A percentile compares a stretch with the other conserved stretches of the same genome.
Evolutionary conservation across 2,797 vertebrate genomes (phyloP).

Genomic region (Trachops cirrhosus): DNA sequence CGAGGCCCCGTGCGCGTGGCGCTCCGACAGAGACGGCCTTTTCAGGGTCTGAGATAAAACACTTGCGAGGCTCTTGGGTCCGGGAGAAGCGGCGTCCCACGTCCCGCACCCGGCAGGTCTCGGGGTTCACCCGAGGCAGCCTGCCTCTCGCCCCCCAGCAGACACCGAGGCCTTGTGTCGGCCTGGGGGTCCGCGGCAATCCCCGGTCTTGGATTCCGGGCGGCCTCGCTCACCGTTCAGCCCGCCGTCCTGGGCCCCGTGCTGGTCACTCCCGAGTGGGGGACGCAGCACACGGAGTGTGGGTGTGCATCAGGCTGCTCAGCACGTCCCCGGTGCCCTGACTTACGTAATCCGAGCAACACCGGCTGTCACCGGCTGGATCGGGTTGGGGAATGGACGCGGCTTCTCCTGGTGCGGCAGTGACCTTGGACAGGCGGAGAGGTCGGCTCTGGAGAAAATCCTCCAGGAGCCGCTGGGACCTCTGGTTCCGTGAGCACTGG

Average conservation of each 20-base stretch:
- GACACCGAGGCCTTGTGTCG: background rate
- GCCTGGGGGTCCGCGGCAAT: accelerated
- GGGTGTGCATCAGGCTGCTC: background rate
- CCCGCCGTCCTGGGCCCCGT: accelerated
- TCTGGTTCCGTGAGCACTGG: too few species aligned
- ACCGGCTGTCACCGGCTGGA: background rate
- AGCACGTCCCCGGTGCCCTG: too few species aligned
- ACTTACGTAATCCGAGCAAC: too few species aligned
- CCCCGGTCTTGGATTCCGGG: accelerated
- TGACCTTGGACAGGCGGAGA: background rate
- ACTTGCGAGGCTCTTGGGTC: accelerated
- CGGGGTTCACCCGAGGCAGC: accelerated
- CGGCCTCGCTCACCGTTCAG: accelerated
- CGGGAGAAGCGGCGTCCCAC: accelerated
- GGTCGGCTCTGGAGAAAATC: too few species aligned
- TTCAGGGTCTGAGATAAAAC: accelerated
- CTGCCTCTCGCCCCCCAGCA: accelerated
- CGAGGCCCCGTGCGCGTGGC: background rate
- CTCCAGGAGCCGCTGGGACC: too few species aligned
- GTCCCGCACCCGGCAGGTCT: accelerated
- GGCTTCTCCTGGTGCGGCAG: background rate
- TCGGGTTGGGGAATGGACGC: background rate
- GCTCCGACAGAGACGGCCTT: accelerated
- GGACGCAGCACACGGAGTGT: background rate
- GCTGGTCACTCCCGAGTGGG: background rate